Conservation (phyloP, 2,113 vertebrate species). For the Macrotis lagotis region DNA sequence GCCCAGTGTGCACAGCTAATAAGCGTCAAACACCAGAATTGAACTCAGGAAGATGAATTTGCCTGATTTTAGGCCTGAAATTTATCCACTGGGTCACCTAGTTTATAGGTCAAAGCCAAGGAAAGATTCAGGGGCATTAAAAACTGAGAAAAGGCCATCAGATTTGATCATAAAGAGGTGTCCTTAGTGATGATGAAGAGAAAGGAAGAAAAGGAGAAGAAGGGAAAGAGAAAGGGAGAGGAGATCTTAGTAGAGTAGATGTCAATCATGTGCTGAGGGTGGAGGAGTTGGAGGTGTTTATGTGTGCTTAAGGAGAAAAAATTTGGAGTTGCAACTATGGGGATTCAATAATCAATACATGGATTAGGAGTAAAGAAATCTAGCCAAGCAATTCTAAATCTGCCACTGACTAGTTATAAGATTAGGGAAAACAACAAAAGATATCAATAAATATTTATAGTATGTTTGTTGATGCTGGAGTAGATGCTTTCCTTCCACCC, state of each 20-base stretch:
- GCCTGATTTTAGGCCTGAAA: no score
- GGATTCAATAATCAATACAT: neutral
- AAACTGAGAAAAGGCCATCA: neutral
- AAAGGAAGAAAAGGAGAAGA: no score
- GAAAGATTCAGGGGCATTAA: neutral
- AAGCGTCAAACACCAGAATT: no score
- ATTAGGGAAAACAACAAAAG: neutral
- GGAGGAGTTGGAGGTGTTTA: neutral
- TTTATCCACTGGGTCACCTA: no score
- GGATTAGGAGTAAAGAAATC: neutral
- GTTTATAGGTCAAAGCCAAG: no score
- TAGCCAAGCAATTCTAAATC: neutral
- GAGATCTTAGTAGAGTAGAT: neutral
- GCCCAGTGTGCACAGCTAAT: no score
- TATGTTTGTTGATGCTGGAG: neutral
- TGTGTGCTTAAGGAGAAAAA: neutral
- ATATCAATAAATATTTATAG: neutral
- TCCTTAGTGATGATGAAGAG: neutral
- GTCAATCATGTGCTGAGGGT: neutral
- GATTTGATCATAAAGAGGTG: neutral
- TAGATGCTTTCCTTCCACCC: no score
- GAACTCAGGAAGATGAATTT: no score
- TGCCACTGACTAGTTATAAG: neutral
- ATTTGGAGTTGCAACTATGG: neutral
- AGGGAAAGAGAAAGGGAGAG: rapidly evolving